Evolutionary conservation across 2,797 vertebrate genomes (phyloP).

Genomic region (Falco columbarius): DNA sequence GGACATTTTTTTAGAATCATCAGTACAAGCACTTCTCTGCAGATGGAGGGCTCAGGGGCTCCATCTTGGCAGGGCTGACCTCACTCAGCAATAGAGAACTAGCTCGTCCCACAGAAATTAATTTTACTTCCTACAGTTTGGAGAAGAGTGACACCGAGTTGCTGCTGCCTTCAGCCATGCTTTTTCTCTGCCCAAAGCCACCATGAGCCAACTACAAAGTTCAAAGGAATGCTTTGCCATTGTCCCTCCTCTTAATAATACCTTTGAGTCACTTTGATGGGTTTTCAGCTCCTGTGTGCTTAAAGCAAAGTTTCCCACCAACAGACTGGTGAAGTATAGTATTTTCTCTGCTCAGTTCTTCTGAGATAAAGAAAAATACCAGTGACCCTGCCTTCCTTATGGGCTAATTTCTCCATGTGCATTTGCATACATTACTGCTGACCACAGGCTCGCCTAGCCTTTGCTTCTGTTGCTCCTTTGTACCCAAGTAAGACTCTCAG

Average conservation of each 20-base stretch:
- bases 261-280: not conserved
- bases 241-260: not conserved
- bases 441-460: not conserved
- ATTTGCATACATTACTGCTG: not conserved
- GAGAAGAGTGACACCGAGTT: not conserved
- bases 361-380: not conserved
- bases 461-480: not conserved
- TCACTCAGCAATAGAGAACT: not conserved
- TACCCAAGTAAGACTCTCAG: not conserved
- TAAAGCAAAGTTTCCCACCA: not conserved
- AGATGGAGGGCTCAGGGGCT: constrained; percentile 6
- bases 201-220: not conserved
- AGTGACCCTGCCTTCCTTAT: not conserved
- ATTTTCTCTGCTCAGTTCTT: not conserved
- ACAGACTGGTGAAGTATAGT: not conserved
- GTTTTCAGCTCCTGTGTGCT: not conserved
- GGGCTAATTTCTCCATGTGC: not conserved
- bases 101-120: not conserved
- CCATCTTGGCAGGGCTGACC: not conserved
- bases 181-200: not conserved
- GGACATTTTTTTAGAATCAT: not conserved
- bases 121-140: not conserved
- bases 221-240: not conserved
- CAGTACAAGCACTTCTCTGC: constrained; percentile 6
- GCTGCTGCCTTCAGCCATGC: not conserved